Evolutionary conservation across 1,140 invertebrate genomes (phyloP), one percentile per base, ranked within the genome.

Genomic region (Drosophila guanche): DNA sequence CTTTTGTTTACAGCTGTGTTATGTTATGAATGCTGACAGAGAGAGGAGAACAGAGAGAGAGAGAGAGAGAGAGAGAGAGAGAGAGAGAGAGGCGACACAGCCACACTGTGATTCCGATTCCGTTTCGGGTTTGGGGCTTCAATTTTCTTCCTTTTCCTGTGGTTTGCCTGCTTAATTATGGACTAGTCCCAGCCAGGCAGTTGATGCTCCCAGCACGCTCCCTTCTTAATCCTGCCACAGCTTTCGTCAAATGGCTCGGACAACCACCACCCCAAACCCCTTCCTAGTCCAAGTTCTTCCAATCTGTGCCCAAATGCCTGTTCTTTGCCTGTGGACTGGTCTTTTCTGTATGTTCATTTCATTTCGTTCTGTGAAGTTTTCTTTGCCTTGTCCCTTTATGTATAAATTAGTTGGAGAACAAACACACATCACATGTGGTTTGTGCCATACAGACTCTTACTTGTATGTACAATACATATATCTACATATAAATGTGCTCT

Each of bases 111-210:
- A 37, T 12, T 37, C 12, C 55, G 62, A 68, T 75, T 61, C 16
- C 7, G 16, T 41, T 67, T 46, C 47, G 41, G 54, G 25, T 65
- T 57, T 41, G 23, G 52, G 60, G 42, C 42, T 67, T 51, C 41
- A 37, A 43, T 56, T 62, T 46, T 46, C 27, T 55, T 67, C 45
- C 23, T 72, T 61, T 51, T 60, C 56, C 52, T 80, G 71, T 66
- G 76, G 76, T 61, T 63, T 66, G 50, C 50, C 50, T 55, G 71
- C 81, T 84, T 84, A 84, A 86, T 84, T 84, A 84, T 84, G 67
- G 61, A 85, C 61, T 65, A 85, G 65, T 58, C 42, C 48, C 37
- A 43, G 23, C 45, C 12, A 29, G 55, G 16, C 40, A 50, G n/a
- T 14, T 29, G 42, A 16, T 20, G 40, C 50, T 48, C 56, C 65